Conservation (phyloP, 2,888 invertebrate genomes). For the Zele albiditarsus region DNA sequence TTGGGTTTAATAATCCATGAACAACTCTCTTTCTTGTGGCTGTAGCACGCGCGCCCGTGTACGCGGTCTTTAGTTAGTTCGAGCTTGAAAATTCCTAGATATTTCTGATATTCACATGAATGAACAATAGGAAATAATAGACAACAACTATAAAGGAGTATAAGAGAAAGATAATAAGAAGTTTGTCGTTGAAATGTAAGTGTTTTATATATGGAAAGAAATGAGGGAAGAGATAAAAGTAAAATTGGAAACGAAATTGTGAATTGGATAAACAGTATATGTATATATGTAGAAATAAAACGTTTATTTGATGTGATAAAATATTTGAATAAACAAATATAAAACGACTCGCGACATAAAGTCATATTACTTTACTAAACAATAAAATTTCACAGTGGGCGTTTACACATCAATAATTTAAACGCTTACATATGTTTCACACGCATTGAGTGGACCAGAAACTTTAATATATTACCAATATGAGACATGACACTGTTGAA, state of each 20-base stretch:
- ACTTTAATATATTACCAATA: neutral
- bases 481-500: neutral
- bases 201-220: neutral
- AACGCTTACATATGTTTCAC: neutral
- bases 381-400: neutral
- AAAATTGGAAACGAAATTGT: neutral
- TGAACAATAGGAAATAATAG: neutral
- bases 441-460: neutral
- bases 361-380: neutral
- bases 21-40: slow-evolving; percentile 23
- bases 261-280: neutral
- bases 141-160: neutral
- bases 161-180: neutral
- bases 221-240: neutral
- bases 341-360: neutral
- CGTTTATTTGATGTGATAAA: neutral
- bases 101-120: neutral
- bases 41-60: neutral
- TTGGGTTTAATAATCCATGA: slow-evolving; percentile 24
- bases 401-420: neutral
- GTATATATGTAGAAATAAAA: neutral
- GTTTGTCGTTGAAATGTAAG: neutral
- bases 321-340: neutral
- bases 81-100: neutral
- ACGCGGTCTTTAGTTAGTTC: neutral